Percentiles rank a stretch among this genome's conserved stretches.
These are phyloP conservation scores for Pterois miles DNA, from an alignment of 2,797 vertebrate species.

Conservation along the genomic window DNA sequence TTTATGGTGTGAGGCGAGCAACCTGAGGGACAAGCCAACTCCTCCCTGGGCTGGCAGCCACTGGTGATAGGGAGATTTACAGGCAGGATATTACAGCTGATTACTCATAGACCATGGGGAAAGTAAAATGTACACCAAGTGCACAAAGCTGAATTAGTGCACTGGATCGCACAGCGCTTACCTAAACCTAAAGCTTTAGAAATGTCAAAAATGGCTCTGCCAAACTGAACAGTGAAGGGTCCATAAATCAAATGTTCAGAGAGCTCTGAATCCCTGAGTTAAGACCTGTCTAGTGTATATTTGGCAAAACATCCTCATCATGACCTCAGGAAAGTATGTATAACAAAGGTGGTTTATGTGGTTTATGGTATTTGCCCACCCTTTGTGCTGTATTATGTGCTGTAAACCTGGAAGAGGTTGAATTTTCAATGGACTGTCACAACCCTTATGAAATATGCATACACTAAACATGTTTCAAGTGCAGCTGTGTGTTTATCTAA, in stretches of 20 bases:
- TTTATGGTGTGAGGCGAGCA: constrained; percentile 63
- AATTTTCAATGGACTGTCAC: constrained; percentile 44
- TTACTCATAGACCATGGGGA: constrained; percentile 56
- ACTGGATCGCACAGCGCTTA: constrained; percentile 33
- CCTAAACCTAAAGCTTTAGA: constrained; percentile 31
- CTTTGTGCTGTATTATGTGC: constrained; percentile 11
- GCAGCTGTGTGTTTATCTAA: constrained; percentile 54
- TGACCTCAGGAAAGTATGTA: constrained; percentile 36
- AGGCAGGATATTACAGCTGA: constrained; percentile 58
- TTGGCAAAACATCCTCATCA: constrained; percentile 30
- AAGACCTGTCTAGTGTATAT: constrained; percentile 21
- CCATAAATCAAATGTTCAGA: constrained; percentile 51
- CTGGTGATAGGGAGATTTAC: constrained; percentile 64
- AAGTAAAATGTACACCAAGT: constrained; percentile 28
- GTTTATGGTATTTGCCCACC: constrained; percentile 30
- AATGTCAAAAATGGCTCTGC: constrained; percentile 21
- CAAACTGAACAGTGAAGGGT: constrained; percentile 33
- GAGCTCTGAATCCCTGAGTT: not conserved
- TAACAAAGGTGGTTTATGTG: constrained; percentile 29
- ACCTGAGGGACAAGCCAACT: constrained; percentile 66
- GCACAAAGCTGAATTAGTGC: constrained; percentile 17
- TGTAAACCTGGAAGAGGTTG: constrained; percentile 44
- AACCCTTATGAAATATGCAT: constrained; percentile 52
- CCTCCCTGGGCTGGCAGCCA: constrained; percentile 51
- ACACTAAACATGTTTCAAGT: constrained; percentile 27